Evolutionary conservation across 2,797 vertebrate genomes (phyloP).

Genomic region (Myripristis jacobus): DNA sequence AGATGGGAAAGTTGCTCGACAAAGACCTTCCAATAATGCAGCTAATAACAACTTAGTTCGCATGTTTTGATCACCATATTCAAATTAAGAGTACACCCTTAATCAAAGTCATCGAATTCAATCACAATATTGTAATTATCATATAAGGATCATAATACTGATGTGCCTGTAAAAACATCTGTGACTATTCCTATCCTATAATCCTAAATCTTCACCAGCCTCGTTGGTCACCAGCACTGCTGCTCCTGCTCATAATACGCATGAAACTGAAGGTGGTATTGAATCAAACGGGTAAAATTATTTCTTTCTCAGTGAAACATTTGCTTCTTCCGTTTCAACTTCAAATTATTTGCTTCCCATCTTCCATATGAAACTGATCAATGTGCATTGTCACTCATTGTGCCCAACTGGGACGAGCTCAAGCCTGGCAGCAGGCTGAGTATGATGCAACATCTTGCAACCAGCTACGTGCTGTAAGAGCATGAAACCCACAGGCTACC

Average conservation of each 20-base stretch:
- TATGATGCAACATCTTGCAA: constrained; percentile 71
- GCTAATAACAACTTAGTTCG: constrained; percentile 21
- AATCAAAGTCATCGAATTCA: constrained; percentile 8
- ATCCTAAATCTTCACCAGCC: not conserved
- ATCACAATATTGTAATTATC: not conserved
- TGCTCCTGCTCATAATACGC: not conserved
- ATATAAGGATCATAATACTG: no score
- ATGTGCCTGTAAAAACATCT: no score
- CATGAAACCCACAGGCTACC: constrained; percentile 43
- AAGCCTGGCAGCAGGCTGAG: constrained; percentile 25
- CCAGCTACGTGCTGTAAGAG: constrained; percentile 58
- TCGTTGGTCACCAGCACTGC: not conserved
- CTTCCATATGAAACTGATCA: constrained; percentile 40
- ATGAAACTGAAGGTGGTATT: not conserved
- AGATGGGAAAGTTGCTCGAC: constrained; percentile 37
- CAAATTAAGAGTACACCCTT: constrained; percentile 13
- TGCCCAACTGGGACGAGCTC: constrained; percentile 35
- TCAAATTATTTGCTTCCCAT: constrained; percentile 4
- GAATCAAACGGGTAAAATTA: not conserved
- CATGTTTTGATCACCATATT: constrained; percentile 28
- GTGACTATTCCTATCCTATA: no score
- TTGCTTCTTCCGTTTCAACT: constrained; percentile 10
- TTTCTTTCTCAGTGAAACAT: constrained; percentile 17
- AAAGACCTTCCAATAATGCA: constrained; percentile 29
- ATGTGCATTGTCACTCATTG: constrained; percentile 56